Evolutionary conservation across 2,888 invertebrate genomes (phyloP).

Genomic region (Trachelus troglodyta): DNA sequence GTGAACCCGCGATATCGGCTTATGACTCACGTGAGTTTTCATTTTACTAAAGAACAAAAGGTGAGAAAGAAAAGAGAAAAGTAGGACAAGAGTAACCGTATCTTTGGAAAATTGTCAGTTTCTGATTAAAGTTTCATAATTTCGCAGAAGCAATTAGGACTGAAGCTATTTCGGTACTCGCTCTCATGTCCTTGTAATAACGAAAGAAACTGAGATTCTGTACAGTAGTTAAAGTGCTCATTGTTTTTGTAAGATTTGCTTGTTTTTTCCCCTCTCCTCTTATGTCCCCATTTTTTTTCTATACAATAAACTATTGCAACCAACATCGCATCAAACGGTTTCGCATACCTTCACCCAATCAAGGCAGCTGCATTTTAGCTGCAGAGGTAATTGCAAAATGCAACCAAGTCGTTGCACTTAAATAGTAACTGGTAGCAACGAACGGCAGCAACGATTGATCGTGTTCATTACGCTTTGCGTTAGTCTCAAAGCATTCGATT

Average conservation of each 20-base stretch:
- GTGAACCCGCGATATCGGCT: not conserved
- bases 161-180: not conserved
- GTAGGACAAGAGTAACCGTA: not conserved
- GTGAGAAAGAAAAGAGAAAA: not conserved
- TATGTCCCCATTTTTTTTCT: slow-evolving; percentile 43
- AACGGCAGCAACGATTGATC: not conserved
- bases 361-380: not conserved
- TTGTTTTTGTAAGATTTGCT: slow-evolving; percentile 57
- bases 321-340: not conserved
- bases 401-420: not conserved
- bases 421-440: not conserved
- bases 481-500: not conserved
- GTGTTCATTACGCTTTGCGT: not conserved
- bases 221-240: slow-evolving; percentile 51
- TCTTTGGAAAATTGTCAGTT: not conserved
- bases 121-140: not conserved
- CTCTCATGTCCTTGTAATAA: not conserved
- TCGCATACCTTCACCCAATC: not conserved
- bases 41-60: not conserved
- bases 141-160: not conserved
- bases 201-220: slow-evolving; percentile 36
- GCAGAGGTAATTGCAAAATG: not conserved
- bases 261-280: slow-evolving; percentile 14
- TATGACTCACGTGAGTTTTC: not conserved
- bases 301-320: slow-evolving; percentile 41